Evolutionary conservation across 2,888 invertebrate species (phyloP).

Genomic region (Tenthredo notha): DNA sequence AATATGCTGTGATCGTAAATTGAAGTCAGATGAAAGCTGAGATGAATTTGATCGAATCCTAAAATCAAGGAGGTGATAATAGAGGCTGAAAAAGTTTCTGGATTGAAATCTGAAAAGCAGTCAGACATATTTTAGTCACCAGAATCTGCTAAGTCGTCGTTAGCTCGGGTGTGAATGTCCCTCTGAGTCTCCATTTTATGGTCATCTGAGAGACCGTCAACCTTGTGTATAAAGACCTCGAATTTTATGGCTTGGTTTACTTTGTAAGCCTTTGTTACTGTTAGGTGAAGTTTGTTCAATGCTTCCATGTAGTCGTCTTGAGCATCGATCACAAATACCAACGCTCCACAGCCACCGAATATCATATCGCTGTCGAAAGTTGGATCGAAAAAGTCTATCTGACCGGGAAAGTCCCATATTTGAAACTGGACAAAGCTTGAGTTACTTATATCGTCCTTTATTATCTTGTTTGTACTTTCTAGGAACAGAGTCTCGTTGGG

Average conservation of each 20-base stretch:
- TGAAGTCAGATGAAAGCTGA: conserved; percentile 97
- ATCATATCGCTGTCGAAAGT: conserved; percentile 97
- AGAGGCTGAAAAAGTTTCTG: background rate
- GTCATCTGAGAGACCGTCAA: conserved; percentile 99
- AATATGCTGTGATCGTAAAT: conserved; percentile 99
- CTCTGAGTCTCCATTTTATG: conserved; percentile 99
- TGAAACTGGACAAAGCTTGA: conserved; percentile 99
- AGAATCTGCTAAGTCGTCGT: conserved; percentile 95
- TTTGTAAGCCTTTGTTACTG: conserved; percentile 96
- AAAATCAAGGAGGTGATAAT: conserved; percentile 13
- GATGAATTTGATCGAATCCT: conserved; percentile 90
- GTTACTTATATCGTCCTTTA: conserved; percentile 98
- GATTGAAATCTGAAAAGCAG: background rate
- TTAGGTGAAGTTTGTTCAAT: conserved; percentile 93
- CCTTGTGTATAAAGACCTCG: conserved; percentile 99
- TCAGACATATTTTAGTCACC: conserved; percentile 77
- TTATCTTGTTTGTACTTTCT: conserved; percentile 99
- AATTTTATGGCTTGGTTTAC: conserved; percentile 98
- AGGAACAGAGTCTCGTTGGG: conserved; percentile 99
- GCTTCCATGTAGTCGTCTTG: conserved; percentile 99
- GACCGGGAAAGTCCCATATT: conserved; percentile 99
- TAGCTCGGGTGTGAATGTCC: conserved; percentile 98
- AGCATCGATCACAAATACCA: conserved; percentile 99
- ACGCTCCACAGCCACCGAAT: conserved; percentile 97
- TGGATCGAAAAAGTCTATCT: conserved; percentile 98